Conservation (phyloP, 2,888 invertebrate species). For the Leptarthrus brevirostris region DNA sequence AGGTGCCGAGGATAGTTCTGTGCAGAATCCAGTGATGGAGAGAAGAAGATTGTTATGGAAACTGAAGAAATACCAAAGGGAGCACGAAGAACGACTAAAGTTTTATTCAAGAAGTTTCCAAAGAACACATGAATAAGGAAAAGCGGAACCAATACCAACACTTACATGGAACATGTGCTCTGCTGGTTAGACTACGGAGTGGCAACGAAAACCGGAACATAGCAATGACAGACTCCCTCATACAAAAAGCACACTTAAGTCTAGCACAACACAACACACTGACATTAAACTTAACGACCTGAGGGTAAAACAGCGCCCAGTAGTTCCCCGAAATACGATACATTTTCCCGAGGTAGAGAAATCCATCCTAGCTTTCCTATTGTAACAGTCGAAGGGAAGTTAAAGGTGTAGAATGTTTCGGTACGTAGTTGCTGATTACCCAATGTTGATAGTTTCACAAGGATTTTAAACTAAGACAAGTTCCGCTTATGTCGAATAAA, state of each 20-base stretch:
- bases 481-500: too few species aligned
- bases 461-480: neutral
- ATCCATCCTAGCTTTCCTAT: neutral
- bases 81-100: too few species aligned
- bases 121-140: too few species aligned
- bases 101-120: too few species aligned
- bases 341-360: too few species aligned
- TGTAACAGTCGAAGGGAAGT: neutral
- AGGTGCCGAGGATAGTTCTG: neutral
- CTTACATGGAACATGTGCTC: too few species aligned
- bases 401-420: neutral
- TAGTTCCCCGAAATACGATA: neutral
- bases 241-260: neutral
- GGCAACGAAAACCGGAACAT: too few species aligned
- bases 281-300: constrained; percentile 9
- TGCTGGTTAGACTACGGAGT: too few species aligned
- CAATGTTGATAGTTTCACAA: constrained; percentile 3
- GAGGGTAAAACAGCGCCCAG: neutral
- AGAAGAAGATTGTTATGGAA: neutral
- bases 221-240: too few species aligned
- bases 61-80: neutral
- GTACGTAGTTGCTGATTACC: neutral
- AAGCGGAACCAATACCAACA: too few species aligned
- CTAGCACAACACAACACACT: neutral
- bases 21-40: neutral